phyloP scores from a whole-genome alignment of 2,888 invertebrate species.

The Eulithis prunata region DNA sequence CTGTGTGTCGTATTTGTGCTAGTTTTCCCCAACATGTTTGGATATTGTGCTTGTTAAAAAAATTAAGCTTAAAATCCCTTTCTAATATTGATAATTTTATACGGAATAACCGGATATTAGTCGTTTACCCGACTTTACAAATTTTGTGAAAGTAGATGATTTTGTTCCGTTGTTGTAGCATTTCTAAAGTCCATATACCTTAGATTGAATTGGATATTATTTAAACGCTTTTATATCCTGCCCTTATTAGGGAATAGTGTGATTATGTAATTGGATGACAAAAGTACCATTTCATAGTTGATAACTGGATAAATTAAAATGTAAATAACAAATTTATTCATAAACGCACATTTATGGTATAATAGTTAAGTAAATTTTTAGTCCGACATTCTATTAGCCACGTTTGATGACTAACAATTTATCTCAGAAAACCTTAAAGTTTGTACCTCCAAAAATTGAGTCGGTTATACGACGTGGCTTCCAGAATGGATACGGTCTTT shows the following conservation, averaged over 20 bases:
- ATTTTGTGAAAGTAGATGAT: slow-evolving; percentile 59
- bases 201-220: slow-evolving; percentile 53
- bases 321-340: slow-evolving; percentile 66
- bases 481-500: slow-evolving; percentile 45
- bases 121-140: slow-evolving; percentile 69
- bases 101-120: slow-evolving; percentile 73
- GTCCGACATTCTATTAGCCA: slow-evolving; percentile 42
- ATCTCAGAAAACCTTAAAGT: slow-evolving; percentile 32
- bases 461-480: slow-evolving; percentile 52
- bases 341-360: slow-evolving; percentile 71
- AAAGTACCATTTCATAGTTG: slow-evolving; percentile 55
- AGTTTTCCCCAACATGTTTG: slow-evolving; percentile 76
- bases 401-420: slow-evolving; percentile 41
- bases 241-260: slow-evolving; percentile 57
- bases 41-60: slow-evolving; percentile 72
- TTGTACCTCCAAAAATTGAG: slow-evolving; percentile 28
- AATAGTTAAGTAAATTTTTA: slow-evolving; percentile 61
- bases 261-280: slow-evolving; percentile 43
- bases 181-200: slow-evolving; percentile 61
- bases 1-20: slow-evolving; percentile 83
- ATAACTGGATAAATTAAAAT: slow-evolving; percentile 54
- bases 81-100: slow-evolving; percentile 73
- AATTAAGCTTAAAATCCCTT: slow-evolving; percentile 67
- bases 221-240: slow-evolving; percentile 64
- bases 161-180: slow-evolving; percentile 65